phyloP scores from a whole-genome alignment of 1,140 invertebrate genomes.

The Chrysoperla carnea region DNA sequence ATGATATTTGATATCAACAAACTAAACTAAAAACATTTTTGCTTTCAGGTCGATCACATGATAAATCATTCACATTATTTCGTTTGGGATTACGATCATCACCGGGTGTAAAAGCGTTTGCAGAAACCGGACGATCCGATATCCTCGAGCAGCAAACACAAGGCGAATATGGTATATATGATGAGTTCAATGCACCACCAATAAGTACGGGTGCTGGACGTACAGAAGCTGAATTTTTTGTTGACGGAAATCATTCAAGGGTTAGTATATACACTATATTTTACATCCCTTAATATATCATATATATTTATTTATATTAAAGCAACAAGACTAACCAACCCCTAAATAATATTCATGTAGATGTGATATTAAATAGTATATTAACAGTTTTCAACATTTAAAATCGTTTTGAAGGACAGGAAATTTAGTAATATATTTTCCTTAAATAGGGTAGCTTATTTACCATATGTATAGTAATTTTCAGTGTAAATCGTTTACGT shows the following conservation, averaged over 20 bases:
- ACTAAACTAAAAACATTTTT: slow-evolving; percentile 8
- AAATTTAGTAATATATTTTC: too few relatives aligned
- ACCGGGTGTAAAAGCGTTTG: slow-evolving; percentile 57
- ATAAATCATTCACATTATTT: slow-evolving; percentile 61
- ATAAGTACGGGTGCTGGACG: slow-evolving; percentile 56
- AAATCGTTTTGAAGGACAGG: too few relatives aligned
- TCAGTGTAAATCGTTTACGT: too few relatives aligned
- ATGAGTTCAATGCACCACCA: slow-evolving; percentile 65
- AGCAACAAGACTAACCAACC: not conserved
- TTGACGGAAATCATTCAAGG: slow-evolving; percentile 77
- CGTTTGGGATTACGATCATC: slow-evolving; percentile 55
- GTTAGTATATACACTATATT: too few relatives aligned
- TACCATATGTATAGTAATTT: too few relatives aligned
- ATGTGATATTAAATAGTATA: too few relatives aligned
- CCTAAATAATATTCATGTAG: too few relatives aligned
- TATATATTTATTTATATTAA: not conserved
- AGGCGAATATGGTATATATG: slow-evolving; percentile 42
- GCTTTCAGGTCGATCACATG: slow-evolving; percentile 67
- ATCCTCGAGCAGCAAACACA: slow-evolving; percentile 38
- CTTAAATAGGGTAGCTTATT: too few relatives aligned
- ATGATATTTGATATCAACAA: not conserved
- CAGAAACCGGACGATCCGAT: slow-evolving; percentile 60
- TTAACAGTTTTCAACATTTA: too few relatives aligned
- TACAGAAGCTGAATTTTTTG: slow-evolving; percentile 66
- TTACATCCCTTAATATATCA: not conserved